Conservation (phyloP, 1,140 invertebrate species). For the Formica selysi region DNA sequence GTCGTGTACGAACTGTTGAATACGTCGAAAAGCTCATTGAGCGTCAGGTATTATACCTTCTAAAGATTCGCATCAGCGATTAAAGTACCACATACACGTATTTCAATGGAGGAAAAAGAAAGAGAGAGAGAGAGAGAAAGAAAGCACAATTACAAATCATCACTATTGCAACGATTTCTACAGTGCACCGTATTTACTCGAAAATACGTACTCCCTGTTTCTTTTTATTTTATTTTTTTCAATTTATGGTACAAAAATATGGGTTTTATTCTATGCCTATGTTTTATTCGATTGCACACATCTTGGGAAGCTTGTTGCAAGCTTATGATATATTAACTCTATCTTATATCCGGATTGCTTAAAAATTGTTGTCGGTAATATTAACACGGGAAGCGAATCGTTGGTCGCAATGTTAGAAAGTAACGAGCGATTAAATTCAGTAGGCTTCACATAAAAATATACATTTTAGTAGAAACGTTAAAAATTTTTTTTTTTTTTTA, state of each 20-base stretch:
- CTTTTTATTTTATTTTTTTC: neutral
- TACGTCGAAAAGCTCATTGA: conserved; percentile 98
- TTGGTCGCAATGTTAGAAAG: neutral
- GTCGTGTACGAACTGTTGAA: conserved; percentile 95
- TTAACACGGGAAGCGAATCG: neutral
- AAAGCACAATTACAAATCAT: conserved; percentile 36
- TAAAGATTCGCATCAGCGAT: conserved; percentile 66
- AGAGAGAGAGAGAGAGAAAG: neutral
- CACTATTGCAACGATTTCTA: conserved; percentile 20
- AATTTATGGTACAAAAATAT: conserved; percentile 2
- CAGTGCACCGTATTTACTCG: conserved; percentile 9
- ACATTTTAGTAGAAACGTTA: conserved; percentile 14
- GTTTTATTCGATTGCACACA: conserved; percentile 12
- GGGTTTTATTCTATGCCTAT: neutral
- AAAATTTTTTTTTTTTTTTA: neutral
- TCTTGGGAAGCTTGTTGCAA: conserved; percentile 7
- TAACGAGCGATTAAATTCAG: neutral
- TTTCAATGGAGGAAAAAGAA: neutral
- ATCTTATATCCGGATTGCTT: neutral
- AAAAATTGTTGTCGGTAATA: neutral
- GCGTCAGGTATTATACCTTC: conserved; percentile 92
- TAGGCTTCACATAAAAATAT: neutral
- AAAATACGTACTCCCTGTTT: neutral
- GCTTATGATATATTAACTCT: conserved; percentile 21
- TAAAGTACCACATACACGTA: conserved; percentile 46